These are phyloP conservation scores for Triplophysa tibetana DNA, from an alignment of 2,113 vertebrate genomes.

Conservation along the genomic window DNA sequence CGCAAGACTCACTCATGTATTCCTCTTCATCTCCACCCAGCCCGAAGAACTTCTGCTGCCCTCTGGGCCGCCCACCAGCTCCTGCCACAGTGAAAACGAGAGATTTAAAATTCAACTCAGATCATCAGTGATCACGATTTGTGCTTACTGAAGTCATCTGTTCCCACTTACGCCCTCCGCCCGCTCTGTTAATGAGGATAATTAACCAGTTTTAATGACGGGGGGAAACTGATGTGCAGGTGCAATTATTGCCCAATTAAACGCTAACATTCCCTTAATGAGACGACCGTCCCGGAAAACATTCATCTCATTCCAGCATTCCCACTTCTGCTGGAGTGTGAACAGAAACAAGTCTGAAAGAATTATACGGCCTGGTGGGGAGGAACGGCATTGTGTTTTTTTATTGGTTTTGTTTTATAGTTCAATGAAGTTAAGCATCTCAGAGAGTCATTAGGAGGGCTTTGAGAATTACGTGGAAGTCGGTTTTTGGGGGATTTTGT, in stretches of 20 bases:
- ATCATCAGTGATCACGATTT: constrained; percentile 25
- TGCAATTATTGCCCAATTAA: constrained; percentile 55
- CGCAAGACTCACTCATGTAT: constrained; percentile 84
- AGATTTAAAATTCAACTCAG: constrained; percentile 29
- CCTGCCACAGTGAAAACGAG: constrained; percentile 66
- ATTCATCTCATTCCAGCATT: neutral
- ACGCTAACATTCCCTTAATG: constrained; percentile 42
- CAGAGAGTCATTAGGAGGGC: neutral
- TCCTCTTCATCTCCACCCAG: constrained; percentile 77
- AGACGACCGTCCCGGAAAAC: neutral
- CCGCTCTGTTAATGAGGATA: constrained; percentile 52
- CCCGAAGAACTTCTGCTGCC: constrained; percentile 66
- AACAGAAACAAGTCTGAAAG: neutral
- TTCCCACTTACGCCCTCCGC: constrained; percentile 38
- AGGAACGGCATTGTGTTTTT: neutral
- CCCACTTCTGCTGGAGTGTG: neutral
- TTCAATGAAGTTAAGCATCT: neutral
- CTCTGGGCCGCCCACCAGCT: constrained; percentile 63
- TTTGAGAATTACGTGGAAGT: neutral
- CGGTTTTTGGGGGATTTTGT: neutral
- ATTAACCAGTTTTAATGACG: constrained; percentile 56
- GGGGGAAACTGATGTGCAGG: constrained; percentile 51
- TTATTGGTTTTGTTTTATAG: neutral
- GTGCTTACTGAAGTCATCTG: constrained; percentile 35
- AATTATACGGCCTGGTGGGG: neutral